Percentiles rank a stretch among this genome's conserved stretches.
Conservation (phyloP, 2,888 invertebrate genomes). For the Syritta pipiens region DNA sequence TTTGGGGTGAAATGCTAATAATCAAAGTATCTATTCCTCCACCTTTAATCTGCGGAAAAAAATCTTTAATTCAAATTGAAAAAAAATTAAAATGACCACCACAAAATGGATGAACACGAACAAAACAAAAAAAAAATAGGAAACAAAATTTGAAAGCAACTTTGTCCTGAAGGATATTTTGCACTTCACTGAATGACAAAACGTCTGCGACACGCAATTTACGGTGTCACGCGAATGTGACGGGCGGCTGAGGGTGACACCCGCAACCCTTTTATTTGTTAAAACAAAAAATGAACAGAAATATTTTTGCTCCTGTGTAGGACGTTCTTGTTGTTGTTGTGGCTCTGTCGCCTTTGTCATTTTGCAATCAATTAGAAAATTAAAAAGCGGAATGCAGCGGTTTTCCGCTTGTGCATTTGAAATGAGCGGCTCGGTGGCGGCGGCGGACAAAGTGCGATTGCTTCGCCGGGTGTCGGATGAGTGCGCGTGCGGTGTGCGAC, state of each 20-base stretch:
- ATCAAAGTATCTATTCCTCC: slow-evolving; percentile 55
- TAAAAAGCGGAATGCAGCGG: slow-evolving; percentile 61
- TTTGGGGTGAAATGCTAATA: slow-evolving; percentile 18
- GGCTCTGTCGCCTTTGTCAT: slow-evolving; percentile 38
- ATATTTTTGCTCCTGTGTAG: slow-evolving; percentile 12
- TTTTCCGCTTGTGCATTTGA: slow-evolving; percentile 12
- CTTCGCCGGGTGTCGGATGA: background rate
- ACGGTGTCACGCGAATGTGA: slow-evolving; percentile 52
- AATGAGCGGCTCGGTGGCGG: too few relatives aligned
- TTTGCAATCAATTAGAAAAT: slow-evolving; percentile 69
- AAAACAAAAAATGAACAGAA: too few relatives aligned
- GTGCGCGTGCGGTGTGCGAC: background rate
- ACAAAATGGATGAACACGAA: background rate
- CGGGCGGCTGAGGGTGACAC: slow-evolving; percentile 26
- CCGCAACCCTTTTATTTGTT: slow-evolving; percentile 29
- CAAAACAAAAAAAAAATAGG: background rate
- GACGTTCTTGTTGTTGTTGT: slow-evolving; percentile 15
- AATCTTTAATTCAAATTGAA: slow-evolving; percentile 55
- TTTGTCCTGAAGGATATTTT: slow-evolving; percentile 46
- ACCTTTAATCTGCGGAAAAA: slow-evolving; percentile 34
- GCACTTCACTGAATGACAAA: slow-evolving; percentile 65
- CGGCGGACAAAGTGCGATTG: slow-evolving; percentile 25
- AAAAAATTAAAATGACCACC: slow-evolving; percentile 22
- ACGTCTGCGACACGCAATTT: slow-evolving; percentile 61
- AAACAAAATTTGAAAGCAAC: too few relatives aligned